phyloP scores from a whole-genome alignment of 2,888 invertebrate species.

The Agrotis clavis region DNA sequence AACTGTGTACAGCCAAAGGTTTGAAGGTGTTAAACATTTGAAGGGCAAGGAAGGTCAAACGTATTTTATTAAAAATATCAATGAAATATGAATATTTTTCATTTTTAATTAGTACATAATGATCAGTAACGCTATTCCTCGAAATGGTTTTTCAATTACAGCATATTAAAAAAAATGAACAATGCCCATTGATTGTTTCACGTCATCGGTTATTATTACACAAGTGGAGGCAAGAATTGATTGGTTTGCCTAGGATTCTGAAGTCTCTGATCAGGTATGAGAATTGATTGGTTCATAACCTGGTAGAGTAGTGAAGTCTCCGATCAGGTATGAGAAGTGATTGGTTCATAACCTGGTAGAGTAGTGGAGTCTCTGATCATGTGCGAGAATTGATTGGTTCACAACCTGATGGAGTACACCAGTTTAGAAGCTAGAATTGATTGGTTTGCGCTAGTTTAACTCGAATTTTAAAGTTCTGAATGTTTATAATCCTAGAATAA shows the following conservation, averaged over 20 bases:
- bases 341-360: constrained; percentile 1
- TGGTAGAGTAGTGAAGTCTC: background rate
- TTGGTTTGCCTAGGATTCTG: background rate
- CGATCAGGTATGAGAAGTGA: background rate
- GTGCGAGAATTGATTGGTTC: constrained; percentile 6
- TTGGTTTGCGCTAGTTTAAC: background rate
- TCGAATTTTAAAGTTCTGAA: background rate
- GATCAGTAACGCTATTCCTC: too few species aligned
- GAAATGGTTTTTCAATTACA: too few species aligned
- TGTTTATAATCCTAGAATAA: background rate
- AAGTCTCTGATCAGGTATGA: background rate
- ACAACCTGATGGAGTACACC: background rate
- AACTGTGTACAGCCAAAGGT: too few species aligned
- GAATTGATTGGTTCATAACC: constrained; percentile 6
- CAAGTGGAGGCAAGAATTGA: background rate
- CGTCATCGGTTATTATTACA: background rate
- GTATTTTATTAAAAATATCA: too few species aligned
- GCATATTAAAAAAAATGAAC: too few species aligned
- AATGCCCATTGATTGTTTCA: background rate
- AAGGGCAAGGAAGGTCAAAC: too few species aligned
- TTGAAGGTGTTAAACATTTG: too few species aligned
- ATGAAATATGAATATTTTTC: too few species aligned
- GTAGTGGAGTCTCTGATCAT: background rate
- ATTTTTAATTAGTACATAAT: too few species aligned
- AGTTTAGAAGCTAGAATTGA: background rate